Conservation (phyloP, 2,113 vertebrate species). For the Myanophis thanlyinensis region DNA sequence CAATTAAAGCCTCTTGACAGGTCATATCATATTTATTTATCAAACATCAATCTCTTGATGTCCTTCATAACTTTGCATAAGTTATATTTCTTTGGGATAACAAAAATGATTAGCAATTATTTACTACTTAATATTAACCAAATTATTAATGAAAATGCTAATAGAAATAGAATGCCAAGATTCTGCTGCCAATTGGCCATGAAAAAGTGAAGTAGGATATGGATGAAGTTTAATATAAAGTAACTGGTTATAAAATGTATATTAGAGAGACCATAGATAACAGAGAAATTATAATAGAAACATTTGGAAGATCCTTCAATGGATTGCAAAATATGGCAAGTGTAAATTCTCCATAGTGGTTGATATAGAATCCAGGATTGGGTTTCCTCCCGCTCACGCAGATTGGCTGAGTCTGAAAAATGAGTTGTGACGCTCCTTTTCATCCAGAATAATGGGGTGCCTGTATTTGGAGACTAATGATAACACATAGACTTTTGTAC, state of each 20-base stretch:
- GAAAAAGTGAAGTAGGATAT: background rate
- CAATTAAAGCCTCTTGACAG: constrained; percentile 57
- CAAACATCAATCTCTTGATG: constrained; percentile 35
- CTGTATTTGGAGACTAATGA: background rate
- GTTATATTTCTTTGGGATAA: constrained; percentile 33
- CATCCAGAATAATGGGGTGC: background rate
- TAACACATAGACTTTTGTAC: background rate
- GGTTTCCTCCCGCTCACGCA: no score
- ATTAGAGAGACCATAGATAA: background rate
- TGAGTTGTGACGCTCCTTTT: no score
- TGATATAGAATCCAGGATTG: no score
- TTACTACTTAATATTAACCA: constrained; percentile 40
- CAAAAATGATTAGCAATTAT: constrained; percentile 30
- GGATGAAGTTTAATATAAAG: background rate
- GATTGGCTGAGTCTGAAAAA: no score
- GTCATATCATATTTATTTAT: constrained; percentile 51
- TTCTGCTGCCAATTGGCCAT: constrained; percentile 30
- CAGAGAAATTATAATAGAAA: background rate
- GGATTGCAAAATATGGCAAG: background rate
- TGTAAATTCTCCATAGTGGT: no score
- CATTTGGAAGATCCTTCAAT: background rate
- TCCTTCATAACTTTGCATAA: constrained; percentile 30
- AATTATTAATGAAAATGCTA: constrained; percentile 41
- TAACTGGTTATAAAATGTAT: background rate
- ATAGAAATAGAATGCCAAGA: constrained; percentile 17